Evolutionary conservation across 1,140 invertebrate species (phyloP).

Genomic region (Cotesia glomerata): DNA sequence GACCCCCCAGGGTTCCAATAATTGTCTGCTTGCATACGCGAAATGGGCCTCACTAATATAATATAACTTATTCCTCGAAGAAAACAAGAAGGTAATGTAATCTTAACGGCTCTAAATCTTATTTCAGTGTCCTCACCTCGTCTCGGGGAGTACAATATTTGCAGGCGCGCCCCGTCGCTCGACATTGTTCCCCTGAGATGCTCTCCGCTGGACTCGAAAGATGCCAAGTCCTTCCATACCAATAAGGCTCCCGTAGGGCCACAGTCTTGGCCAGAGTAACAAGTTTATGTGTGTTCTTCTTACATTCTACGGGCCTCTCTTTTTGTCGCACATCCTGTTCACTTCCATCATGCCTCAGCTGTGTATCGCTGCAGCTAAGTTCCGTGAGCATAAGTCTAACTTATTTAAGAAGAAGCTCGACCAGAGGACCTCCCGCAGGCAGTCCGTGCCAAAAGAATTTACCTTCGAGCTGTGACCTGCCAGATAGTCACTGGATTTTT

Average conservation of each 20-base stretch:
- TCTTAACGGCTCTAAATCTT: constrained; percentile 28
- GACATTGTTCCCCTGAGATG: constrained; percentile 27
- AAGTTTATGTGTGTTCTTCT: background rate
- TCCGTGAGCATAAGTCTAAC: too few relatives aligned
- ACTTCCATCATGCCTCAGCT: background rate
- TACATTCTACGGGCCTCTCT: background rate
- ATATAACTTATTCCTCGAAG: constrained; percentile 11
- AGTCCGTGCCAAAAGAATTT: constrained; percentile 6
- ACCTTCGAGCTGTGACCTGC: background rate
- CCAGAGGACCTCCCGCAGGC: constrained; percentile 21
- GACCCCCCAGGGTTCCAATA: constrained; percentile 14
- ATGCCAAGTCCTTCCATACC: background rate
- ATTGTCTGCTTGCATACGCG: constrained; percentile 22
- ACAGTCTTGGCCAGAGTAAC: too few relatives aligned
- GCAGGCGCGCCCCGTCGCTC: constrained; percentile 28
- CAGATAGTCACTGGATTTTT: background rate
- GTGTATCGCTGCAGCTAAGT: too few relatives aligned
- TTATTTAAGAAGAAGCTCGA: background rate
- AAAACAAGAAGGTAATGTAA: background rate
- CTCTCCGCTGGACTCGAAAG: constrained; percentile 9
- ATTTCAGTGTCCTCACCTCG: constrained; percentile 28
- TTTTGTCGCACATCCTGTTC: background rate
- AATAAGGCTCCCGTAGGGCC: constrained; percentile 4
- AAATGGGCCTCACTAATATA: constrained; percentile 15
- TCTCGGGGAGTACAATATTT: constrained; percentile 37